Evolutionary conservation across 2,113 vertebrate species (phyloP), one percentile per base, ranked within the genome.

Genomic region (Opisthocomus hoazin): DNA sequence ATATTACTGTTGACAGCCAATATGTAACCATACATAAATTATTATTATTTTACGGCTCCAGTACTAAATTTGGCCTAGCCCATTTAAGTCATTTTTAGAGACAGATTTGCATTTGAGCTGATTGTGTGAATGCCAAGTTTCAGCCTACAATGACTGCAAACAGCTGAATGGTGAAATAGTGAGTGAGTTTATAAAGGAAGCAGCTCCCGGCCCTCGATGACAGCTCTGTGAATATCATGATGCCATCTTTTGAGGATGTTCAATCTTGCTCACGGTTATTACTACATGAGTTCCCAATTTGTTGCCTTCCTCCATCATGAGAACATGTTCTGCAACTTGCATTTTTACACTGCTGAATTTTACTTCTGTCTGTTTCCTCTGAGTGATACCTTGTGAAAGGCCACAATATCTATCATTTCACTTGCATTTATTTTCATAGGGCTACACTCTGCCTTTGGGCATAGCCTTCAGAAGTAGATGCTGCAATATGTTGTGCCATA

Each of bases 131-230:
- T 96, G 95, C 93, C 88, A 96, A 41, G 9, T 82, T 92, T 89
- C 84, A 92, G 84, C 73, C 87, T 92, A 86, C 78, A 84, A 27
- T 88, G 91, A 94, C 58, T 96, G 96, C 84, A 83, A 89, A 61
- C 70, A 92, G 91, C 70, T 97, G 93, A 97, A 94, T 77, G 87
- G 94, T 91, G 93, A 93, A 94, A 97, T 43, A 87, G 70, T 64
- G 53, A 90, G 61, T 89, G 95, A 87, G 74, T 89, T 96, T 91
- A n/a, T 77, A 60, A 93, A 91, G 77, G 58, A 95, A 78, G 58
- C 86, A 43, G 46, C 65, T 93, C 64, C 92, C 45, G 80, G 82
- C 71, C 70, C 41, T 75, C 15, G 22, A 22, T 96, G 97, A 96
- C 95, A 97, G 93, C 65, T 94, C 74, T 82, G 88, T 93, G 92